Conservation (phyloP, 2,113 vertebrate species). For the Herpailurus yagouaroundi region DNA sequence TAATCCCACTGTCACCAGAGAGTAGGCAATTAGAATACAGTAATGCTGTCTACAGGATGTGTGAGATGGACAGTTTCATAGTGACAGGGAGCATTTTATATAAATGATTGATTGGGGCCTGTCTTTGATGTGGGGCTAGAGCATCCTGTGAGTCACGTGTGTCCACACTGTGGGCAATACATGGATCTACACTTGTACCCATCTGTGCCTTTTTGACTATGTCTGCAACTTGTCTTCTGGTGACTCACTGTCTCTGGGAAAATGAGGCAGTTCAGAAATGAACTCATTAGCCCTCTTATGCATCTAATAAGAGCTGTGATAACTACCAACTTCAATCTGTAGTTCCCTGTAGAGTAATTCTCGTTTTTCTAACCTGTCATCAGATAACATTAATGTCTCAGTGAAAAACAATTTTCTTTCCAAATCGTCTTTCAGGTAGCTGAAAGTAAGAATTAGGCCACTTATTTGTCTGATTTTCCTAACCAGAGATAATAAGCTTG, state of each 20-base stretch:
- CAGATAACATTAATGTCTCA: slow-evolving; percentile 68
- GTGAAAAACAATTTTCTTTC: slow-evolving; percentile 67
- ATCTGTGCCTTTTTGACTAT: not conserved
- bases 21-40: not conserved
- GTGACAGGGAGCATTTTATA: not conserved
- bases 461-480: slow-evolving; percentile 75
- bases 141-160: not conserved
- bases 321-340: slow-evolving; percentile 53
- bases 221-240: not conserved
- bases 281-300: slow-evolving; percentile 50
- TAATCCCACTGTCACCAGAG: not conserved
- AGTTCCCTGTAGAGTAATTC: slow-evolving; percentile 51
- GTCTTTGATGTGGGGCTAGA: not conserved
- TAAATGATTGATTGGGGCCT: not conserved
- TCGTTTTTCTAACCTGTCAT: slow-evolving; percentile 64
- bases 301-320: slow-evolving; percentile 30
- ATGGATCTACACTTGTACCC: rapidly evolving
- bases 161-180: not conserved
- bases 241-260: not conserved
- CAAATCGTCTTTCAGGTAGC: slow-evolving; percentile 47
- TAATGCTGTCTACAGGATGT: not conserved
- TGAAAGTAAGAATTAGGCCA: slow-evolving; percentile 67
- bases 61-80: not conserved
- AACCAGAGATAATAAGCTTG: slow-evolving; percentile 60
- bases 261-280: slow-evolving; percentile 37